Base-by-base conservation (phyloP, 37 sponge, comb jelly and placozoan genomes). In the Mnemiopsis leidyi region DNA sequence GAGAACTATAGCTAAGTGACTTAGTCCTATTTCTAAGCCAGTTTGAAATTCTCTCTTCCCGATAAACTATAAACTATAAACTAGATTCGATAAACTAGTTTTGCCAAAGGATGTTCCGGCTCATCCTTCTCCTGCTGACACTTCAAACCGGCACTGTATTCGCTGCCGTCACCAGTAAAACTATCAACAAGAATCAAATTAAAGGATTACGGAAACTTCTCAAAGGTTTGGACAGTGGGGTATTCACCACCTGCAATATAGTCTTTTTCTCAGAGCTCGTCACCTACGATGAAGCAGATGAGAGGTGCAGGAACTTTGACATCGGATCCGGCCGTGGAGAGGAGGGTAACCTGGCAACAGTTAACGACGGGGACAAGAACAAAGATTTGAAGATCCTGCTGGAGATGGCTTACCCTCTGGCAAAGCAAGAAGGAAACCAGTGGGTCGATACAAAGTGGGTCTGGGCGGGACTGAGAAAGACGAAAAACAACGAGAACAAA, bases 291-390 rank as follows among this genome's bases (percentile, higher is more conserved):
- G 33, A 33, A 1, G 79, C 79, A 33, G 79, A 77, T 20, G 18
- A 77, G 32, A 28, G 36, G 35, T 77, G 79, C 18, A 28, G 35
- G 37, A 79, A 31, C 82, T 79, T 79, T 26, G 26, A 28, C 5
- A 2, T 79, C 20, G 82, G 82, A 28, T 36, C 20, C 37, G 7
- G 36, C 37, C 7, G 3, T 9, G 36, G 23, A 7, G 16, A 18
- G 3, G 23, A 28, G 34, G 82, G 82, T 26, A 79, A 79, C 23
- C 82, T 79, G 36, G 82, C 37, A 13, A 79, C 82, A 16, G 82
- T 79, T 2, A 79, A 79, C 23, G 36, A 79, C 23, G 82, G 35
- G 18, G 82, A 9, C 2, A 79, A 79, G 82, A 79, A 79, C 38
- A 3, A 9, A 38, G 36, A 79, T 2, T 23, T 79, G 23, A 79